Evolutionary conservation across 2,113 vertebrate genomes (phyloP), one percentile per base, ranked within the genome.

Genomic region (Etheostoma spectabile): DNA sequence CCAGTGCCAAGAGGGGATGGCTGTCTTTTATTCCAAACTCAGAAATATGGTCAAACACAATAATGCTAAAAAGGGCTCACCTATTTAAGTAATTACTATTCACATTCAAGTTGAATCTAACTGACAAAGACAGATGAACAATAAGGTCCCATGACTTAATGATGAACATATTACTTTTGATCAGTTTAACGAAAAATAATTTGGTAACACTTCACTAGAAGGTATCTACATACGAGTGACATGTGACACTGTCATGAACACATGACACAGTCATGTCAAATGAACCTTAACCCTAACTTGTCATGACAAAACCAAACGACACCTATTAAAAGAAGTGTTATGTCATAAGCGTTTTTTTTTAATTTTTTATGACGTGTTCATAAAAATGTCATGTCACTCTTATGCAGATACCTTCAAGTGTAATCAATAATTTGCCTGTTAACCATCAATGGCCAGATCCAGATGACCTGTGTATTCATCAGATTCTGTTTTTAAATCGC

Each of bases 381-480:
- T 30, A 3, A 30, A 2, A 30, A 30, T 30, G 30, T 30, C 30
- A 30, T 30, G 30, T 30, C 30, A 30, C 30, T 30, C 30, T 30
- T 30, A 30, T 30, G 30, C 4, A 3, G 30, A 30, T 30, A 30
- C 30, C 30, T 30, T 30, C 27, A 30, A 30, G 27, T 30, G 30
- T 30, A 30, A 30, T 30, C 30, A 30, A 14, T 2, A 14, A 55
- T 57, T 38, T 16, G 49, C 27, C 35, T 15, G 4, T 11, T 19
- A 64, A 24, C 38, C 38, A 35, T 2, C 4, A 42, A 51, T 0
- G 13, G 21, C 51, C 4, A 42, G 38, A 42, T 11, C 38, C 38
- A 42, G 38, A 42, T 42, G 38, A 10, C 38, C 8, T 42, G 38
- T 42, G 38, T 42, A 75, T 86, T 86, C 80, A 84, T 71, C 42